Percentiles rank a stretch among this genome's conserved stretches.
phyloP scores from a whole-genome alignment of 2,888 invertebrate genomes.

The Copidosoma aretas region DNA sequence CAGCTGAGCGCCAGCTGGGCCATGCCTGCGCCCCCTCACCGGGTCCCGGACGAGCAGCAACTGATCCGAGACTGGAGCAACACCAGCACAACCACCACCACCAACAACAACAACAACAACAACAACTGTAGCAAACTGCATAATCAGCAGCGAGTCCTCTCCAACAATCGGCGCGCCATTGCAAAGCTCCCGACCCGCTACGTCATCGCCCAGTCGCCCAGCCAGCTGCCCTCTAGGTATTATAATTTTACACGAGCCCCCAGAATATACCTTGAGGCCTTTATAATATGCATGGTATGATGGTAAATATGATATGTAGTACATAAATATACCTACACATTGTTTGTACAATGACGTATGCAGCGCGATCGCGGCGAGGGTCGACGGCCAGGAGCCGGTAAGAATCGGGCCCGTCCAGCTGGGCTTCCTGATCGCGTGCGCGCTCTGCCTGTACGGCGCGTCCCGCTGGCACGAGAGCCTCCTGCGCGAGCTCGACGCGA shows the following conservation, averaged over 20 bases:
- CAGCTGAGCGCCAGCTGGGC: constrained; percentile 53
- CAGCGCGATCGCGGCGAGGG: not conserved
- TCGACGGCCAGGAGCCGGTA: not conserved
- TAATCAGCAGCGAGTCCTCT: not conserved
- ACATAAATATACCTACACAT: too few species aligned
- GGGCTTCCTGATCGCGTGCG: constrained; percentile 22
- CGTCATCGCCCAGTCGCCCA: constrained; percentile 37
- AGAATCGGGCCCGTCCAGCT: constrained; percentile 7
- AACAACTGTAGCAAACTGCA: not conserved
- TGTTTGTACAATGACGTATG: too few species aligned
- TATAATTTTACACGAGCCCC: too few species aligned
- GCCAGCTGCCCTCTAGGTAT: constrained; percentile 39
- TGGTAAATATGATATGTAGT: too few species aligned
- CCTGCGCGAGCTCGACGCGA: not conserved
- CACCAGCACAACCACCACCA: constrained; percentile 38
- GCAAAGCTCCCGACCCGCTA: constrained; percentile 65
- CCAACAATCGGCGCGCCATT: constrained; percentile 53
- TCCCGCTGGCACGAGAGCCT: not conserved
- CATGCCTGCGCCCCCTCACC: constrained; percentile 51
- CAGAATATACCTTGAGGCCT: too few species aligned
- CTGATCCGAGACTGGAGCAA: constrained; percentile 46
- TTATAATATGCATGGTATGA: too few species aligned
- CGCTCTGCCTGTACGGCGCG: constrained; percentile 11
- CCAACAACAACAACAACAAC: not conserved
- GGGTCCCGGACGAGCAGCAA: constrained; percentile 46